A percentile compares a stretch with the other conserved stretches of the same genome.
Conservation (phyloP, 2,888 invertebrate species). For the Cryptosula pallasiana region DNA sequence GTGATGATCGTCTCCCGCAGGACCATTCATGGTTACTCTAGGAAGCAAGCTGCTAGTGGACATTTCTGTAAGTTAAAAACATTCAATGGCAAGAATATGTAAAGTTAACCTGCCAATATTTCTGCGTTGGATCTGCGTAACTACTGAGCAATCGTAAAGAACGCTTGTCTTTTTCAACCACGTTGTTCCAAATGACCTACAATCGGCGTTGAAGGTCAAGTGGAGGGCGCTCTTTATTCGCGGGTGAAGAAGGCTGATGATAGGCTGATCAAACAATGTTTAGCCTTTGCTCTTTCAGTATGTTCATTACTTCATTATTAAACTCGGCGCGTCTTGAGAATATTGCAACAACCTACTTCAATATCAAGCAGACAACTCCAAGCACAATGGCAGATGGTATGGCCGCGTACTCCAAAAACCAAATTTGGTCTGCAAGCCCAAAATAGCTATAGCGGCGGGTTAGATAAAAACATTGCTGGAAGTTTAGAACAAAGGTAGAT, state of each 20-base stretch:
- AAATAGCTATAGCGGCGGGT: too few relatives aligned
- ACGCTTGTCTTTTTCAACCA: constrained; percentile 7
- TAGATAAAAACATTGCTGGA: too few relatives aligned
- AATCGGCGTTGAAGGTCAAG: background rate
- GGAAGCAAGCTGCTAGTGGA: background rate
- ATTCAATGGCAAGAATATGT: background rate
- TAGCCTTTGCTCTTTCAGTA: background rate
- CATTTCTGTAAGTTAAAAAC: background rate
- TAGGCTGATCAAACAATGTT: background rate
- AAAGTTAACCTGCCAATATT: background rate
- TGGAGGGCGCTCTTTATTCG: background rate
- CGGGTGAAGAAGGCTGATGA: background rate
- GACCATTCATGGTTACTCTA: background rate
- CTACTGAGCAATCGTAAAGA: background rate
- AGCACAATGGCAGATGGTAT: background rate
- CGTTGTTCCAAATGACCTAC: background rate
- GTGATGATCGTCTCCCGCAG: background rate
- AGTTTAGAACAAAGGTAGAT: too few relatives aligned
- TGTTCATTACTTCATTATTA: background rate
- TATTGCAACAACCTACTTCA: too few relatives aligned
- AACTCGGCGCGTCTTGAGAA: too few relatives aligned
- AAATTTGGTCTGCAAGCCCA: too few relatives aligned
- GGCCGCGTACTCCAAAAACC: too few relatives aligned
- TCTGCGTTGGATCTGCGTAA: background rate
- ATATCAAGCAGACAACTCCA: background rate